Conservation (phyloP, 2,888 invertebrate genomes). For the Trachelus troglodyta region DNA sequence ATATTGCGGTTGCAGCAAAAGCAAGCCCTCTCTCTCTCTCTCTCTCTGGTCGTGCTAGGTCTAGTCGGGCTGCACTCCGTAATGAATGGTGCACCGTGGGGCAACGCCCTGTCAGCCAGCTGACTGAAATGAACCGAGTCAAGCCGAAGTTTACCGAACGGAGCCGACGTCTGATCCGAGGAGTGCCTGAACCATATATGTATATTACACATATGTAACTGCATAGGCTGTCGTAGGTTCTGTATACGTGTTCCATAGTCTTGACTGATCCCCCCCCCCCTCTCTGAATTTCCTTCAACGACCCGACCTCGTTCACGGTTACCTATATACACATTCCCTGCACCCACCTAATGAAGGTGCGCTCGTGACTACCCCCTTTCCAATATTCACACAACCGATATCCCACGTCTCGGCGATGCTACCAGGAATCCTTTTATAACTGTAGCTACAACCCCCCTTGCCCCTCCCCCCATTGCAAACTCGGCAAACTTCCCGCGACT, state of each 20-base stretch:
- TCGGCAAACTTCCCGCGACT: background rate
- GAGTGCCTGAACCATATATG: constrained; percentile 1
- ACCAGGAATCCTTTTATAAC: background rate
- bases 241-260: background rate
- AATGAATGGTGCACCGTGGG: constrained; percentile 60
- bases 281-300: constrained; percentile 23
- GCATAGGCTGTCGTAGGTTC: background rate
- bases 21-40: background rate
- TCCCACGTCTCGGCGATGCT: background rate
- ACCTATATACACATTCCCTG: constrained; percentile 23
- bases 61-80: constrained; percentile 48
- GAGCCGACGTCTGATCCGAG: constrained; percentile 26
- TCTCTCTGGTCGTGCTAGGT: constrained; percentile 50
- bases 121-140: constrained; percentile 60
- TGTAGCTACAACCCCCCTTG: background rate
- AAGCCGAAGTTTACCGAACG: constrained; percentile 34
- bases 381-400: background rate
- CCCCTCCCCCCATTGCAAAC: background rate
- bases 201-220: background rate
- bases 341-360: constrained; percentile 17
- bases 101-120: constrained; percentile 62
- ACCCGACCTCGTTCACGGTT: constrained; percentile 34
- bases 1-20: constrained; percentile 11
- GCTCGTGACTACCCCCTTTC: constrained; percentile 1
- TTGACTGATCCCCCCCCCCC: constrained; percentile 8